Evolutionary conservation across 2,113 vertebrate genomes (phyloP).

Genomic region (Xyliphius kryptos): DNA sequence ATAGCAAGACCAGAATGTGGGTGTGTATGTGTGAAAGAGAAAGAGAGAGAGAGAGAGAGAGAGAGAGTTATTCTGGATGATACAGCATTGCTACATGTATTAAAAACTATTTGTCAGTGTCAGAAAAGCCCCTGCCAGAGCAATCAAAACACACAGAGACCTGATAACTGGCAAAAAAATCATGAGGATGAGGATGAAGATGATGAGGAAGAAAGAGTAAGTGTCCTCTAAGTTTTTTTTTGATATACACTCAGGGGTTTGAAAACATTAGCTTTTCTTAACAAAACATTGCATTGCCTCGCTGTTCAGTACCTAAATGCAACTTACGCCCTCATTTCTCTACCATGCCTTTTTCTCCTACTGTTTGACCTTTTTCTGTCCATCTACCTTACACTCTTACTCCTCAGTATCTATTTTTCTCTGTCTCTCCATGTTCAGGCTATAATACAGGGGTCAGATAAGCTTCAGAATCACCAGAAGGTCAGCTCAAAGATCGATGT

Average conservation of each 20-base stretch:
- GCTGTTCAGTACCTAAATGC: neutral
- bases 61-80: too few relatives aligned
- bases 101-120: slow-evolving; percentile 53
- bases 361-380: too few relatives aligned
- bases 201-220: slow-evolving; percentile 3
- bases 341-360: slow-evolving; percentile 44
- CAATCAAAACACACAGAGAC: slow-evolving; percentile 46
- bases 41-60: too few relatives aligned
- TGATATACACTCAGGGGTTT: neutral
- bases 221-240: neutral
- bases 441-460: slow-evolving; percentile 88
- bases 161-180: slow-evolving; percentile 25
- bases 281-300: slow-evolving; percentile 26
- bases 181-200: slow-evolving; percentile 23
- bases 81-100: slow-evolving; percentile 39
- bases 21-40: too few relatives aligned
- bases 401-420: slow-evolving; percentile 23
- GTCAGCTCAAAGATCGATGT: slow-evolving; percentile 85
- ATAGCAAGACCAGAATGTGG: too few relatives aligned
- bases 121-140: slow-evolving; percentile 40
- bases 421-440: slow-evolving; percentile 50
- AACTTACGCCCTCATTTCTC: slow-evolving; percentile 40
- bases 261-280: neutral
- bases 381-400: slow-evolving; percentile 41
- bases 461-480: slow-evolving; percentile 82